phyloP scores from a whole-genome alignment of 2,113 vertebrate genomes.

The Oceanodroma tethys region DNA sequence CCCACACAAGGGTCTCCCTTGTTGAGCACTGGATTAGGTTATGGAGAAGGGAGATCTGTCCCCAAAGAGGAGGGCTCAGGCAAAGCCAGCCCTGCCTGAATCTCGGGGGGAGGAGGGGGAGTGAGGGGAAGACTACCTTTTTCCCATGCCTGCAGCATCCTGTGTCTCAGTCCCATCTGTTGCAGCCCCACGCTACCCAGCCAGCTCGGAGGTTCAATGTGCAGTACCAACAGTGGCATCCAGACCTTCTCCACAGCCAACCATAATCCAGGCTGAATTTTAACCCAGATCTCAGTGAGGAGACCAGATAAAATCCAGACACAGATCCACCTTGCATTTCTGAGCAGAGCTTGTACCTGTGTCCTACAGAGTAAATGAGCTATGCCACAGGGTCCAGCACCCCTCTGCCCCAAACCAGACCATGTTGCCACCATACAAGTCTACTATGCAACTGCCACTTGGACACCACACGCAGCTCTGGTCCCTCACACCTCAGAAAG shows the following conservation, averaged over 20 bases:
- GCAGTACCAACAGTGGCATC: not conserved
- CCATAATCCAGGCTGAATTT: not conserved
- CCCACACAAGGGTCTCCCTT: not conserved
- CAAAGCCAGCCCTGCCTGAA: not conserved
- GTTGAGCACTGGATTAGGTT: not conserved
- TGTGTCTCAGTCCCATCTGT: not conserved
- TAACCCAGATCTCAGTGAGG: not conserved
- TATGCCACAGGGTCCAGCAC: not conserved
- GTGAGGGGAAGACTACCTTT: not conserved
- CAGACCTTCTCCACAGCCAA: not conserved
- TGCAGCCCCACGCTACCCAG: rapidly evolving
- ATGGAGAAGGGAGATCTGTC: not conserved
- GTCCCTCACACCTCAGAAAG: not conserved
- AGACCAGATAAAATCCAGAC: not conserved
- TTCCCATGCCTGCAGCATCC: not conserved
- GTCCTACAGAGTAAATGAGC: not conserved
- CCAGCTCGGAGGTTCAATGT: not conserved
- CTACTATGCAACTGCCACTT: not conserved
- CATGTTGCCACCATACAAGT: rapidly evolving
- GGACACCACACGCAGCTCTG: not conserved
- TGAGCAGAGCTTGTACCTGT: not conserved
- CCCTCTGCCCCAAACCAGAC: not conserved
- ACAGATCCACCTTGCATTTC: not conserved
- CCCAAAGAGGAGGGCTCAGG: not conserved
- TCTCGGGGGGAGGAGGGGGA: not conserved